Evolutionary conservation across 2,797 vertebrate species (phyloP).

Genomic region (Anolis apletophallus): DNA sequence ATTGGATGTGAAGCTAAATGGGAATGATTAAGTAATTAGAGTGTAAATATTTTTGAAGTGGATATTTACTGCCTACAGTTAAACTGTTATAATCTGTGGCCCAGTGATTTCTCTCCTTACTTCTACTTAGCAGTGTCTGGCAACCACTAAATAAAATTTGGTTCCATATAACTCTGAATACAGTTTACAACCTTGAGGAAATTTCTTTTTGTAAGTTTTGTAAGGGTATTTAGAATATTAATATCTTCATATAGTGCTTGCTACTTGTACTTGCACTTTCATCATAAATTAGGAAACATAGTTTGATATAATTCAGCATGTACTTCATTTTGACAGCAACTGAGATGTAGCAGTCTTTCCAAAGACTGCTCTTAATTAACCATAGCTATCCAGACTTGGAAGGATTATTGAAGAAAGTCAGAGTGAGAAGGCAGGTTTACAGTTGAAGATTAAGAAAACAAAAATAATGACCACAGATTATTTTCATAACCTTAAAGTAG

Average conservation of each 20-base stretch:
- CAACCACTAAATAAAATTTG: slow-evolving; percentile 62
- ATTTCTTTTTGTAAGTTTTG: slow-evolving; percentile 48
- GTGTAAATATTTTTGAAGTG: slow-evolving; percentile 58
- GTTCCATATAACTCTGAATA: slow-evolving; percentile 32
- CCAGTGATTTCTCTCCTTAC: slow-evolving; percentile 47
- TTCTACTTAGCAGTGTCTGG: slow-evolving; percentile 33
- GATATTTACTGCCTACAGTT: slow-evolving; percentile 58
- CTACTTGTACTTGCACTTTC: slow-evolving; percentile 12
- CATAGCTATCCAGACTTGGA: background rate
- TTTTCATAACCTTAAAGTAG: too few species aligned
- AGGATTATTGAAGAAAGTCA: too few species aligned
- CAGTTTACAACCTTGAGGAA: slow-evolving; percentile 47
- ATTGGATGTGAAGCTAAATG: slow-evolving; percentile 50
- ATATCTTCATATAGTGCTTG: slow-evolving; percentile 40
- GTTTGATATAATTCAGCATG: slow-evolving; percentile 50
- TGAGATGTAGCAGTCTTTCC: background rate
- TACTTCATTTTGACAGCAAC: slow-evolving; percentile 4
- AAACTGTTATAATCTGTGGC: slow-evolving; percentile 44
- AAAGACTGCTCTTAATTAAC: slow-evolving; percentile 15
- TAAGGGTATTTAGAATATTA: slow-evolving; percentile 6
- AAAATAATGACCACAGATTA: too few species aligned
- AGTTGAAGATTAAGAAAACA: too few species aligned
- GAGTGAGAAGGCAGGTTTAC: too few species aligned
- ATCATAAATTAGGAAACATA: slow-evolving; percentile 45
- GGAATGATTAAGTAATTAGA: slow-evolving; percentile 58